Base-by-base conservation (phyloP, 2,797 vertebrate species). In the Galaxias olidus region DNA sequence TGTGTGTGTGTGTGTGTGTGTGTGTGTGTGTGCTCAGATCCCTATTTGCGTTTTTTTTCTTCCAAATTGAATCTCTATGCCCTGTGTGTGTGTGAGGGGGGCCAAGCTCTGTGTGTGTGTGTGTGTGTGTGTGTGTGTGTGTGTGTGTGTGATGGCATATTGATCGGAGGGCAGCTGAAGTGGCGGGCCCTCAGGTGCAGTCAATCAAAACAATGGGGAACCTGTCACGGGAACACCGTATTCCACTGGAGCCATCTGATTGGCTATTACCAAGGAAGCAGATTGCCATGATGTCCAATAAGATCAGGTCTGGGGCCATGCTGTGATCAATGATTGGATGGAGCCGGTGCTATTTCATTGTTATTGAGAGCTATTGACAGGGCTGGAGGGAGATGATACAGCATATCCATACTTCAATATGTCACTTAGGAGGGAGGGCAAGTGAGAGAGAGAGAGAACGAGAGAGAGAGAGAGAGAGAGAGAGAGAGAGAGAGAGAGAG, bases 361-460 rank as follows among this genome's bases (percentile, higher is more conserved):
- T 90, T 88, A 89, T 83, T 89, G 87, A 90, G 77, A 78, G 81
- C 75, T 86, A 90, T 87, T 85, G 87, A 87, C 82, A 81, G 78
- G 61, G 77, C 79, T 82, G 82, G 84, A 79, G 75, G 68, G 80
- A 67, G 76, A 79, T 80, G 80, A 89, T 88, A 86, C 79, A 74
- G 80, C 75, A 83, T 76, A 75, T 77, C 82, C 73, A 77, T 77
- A 85, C 73, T 47, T 56, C 50, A 54, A 57, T 63, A 51, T 59
- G 59, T 65, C 53, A 81, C 69, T 8, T 11, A 56, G 58, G 75
- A 51, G 75, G 49, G 19, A 12, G 20, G 11, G 56, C 56, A 73
- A 52, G 75, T 49, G 42, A 67, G 59, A 59, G n/a, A 41, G 14
- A 8, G 54, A 61, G 19, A 12, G 20, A 12, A 56, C 56, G 75